phyloP scores from a whole-genome alignment of 2,888 invertebrate species.

The Rhaphigaster nebulosa region DNA sequence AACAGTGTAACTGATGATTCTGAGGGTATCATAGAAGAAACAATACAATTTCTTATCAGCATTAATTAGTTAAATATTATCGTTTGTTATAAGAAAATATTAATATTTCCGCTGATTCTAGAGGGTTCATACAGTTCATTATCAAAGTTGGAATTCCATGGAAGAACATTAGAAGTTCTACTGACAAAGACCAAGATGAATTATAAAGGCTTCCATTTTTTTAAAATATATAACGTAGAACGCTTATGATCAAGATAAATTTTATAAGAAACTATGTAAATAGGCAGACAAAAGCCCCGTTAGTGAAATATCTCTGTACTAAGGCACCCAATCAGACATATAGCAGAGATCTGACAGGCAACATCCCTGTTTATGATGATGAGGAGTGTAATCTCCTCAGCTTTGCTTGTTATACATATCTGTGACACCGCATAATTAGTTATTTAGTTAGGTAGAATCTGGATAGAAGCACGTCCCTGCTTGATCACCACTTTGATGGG shows the following conservation, averaged over 20 bases:
- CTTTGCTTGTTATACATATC: neutral
- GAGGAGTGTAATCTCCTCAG: neutral
- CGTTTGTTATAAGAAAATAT: too few species aligned
- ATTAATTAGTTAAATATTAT: too few species aligned
- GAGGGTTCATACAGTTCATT: too few species aligned
- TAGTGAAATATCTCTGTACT: neutral
- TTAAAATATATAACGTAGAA: too few species aligned
- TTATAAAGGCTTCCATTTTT: too few species aligned
- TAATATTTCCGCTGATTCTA: too few species aligned
- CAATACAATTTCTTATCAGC: too few species aligned
- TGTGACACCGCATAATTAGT: neutral
- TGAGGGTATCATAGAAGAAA: too few species aligned
- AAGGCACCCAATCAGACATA: neutral
- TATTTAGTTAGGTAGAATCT: neutral
- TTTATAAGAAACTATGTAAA: neutral
- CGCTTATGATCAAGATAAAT: neutral
- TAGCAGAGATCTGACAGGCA: neutral
- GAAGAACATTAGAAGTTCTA: too few species aligned
- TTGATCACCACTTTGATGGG: neutral
- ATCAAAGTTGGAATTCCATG: too few species aligned
- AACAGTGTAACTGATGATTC: too few species aligned
- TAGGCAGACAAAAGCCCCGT: neutral
- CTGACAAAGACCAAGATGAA: too few species aligned
- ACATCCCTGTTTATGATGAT: conserved; percentile 27
- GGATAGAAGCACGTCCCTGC: neutral